These are phyloP conservation scores for Hydra vulgaris DNA, from an alignment of 30 jellyfish, hydroid and myxozoan species.

Conservation along the genomic window DNA sequence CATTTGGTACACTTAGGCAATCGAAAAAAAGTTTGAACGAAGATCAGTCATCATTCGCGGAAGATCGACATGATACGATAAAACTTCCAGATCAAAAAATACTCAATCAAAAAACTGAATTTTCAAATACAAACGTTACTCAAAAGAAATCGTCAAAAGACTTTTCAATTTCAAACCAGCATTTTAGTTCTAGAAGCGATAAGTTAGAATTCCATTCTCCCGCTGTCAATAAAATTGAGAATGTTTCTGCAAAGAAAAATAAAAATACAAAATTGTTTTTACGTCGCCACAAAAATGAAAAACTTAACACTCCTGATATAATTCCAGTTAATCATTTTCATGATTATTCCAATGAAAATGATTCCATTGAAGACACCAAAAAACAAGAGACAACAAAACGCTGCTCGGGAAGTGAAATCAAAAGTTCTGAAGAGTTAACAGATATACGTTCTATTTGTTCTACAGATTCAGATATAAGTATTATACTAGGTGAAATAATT, in stretches of 20 bases:
- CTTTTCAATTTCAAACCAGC: no score
- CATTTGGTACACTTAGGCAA: neutral
- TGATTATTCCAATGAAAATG: neutral
- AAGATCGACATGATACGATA: neutral
- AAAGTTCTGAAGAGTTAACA: neutral
- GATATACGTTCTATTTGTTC: neutral
- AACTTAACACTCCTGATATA: neutral
- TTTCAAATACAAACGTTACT: neutral
- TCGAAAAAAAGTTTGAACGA: neutral
- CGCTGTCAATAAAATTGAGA: neutral
- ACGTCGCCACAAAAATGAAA: neutral
- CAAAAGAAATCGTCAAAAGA: neutral
- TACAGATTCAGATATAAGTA: constrained; percentile 3
- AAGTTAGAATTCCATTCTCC: no score
- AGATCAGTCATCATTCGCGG: neutral
- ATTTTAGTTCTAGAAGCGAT: no score
- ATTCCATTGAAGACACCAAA: neutral
- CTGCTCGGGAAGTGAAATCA: neutral
- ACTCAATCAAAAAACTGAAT: no score
- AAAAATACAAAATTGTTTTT: neutral
- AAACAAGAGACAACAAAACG: neutral
- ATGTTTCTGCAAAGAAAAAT: neutral
- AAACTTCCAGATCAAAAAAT: neutral
- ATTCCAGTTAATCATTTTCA: neutral
- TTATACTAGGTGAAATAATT: constrained; percentile 9